A percentile compares a stretch with the other conserved stretches of the same genome.
Conservation (phyloP, 2,113 vertebrate genomes). For the Thermophis baileyi region DNA sequence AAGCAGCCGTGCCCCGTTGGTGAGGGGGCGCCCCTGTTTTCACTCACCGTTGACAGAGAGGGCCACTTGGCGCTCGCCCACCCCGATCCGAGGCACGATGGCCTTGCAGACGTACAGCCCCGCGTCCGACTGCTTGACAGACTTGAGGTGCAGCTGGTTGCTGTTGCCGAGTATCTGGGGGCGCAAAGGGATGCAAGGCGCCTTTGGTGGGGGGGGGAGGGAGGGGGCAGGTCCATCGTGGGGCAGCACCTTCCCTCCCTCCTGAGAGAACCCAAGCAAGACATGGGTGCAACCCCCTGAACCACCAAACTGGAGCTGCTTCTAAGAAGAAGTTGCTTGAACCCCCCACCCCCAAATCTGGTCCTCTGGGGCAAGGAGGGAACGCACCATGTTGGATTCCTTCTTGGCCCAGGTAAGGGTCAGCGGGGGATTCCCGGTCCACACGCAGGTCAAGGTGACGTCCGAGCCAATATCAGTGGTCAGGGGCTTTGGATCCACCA, state of each 20-base stretch:
- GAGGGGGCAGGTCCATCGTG: background rate
- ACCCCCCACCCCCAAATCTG: background rate
- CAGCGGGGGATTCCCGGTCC: constrained; percentile 90
- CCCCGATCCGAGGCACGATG: constrained; percentile 93
- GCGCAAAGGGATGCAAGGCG: fast-evolving
- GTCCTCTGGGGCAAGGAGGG: background rate
- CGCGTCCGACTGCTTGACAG: constrained; percentile 85
- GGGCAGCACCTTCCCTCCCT: background rate
- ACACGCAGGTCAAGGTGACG: constrained; percentile 90
- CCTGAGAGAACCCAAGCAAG: background rate
- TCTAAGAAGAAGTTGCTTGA: background rate
- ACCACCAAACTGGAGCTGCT: background rate
- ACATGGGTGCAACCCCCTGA: background rate
- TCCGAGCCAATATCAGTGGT: constrained; percentile 90
- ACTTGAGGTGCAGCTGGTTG: constrained; percentile 90
- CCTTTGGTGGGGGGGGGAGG: fast-evolving
- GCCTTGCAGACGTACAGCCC: constrained; percentile 95
- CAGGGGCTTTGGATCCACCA: constrained; percentile 86
- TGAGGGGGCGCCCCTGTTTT: background rate
- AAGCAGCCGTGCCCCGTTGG: background rate
- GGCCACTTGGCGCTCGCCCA: constrained; percentile 87
- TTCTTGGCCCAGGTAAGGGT: constrained; percentile 98
- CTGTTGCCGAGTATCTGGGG: constrained; percentile 93
- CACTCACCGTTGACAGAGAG: constrained; percentile 89
- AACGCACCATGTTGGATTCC: constrained; percentile 89